phyloP scores from a whole-genome alignment of 2,888 invertebrate genomes.

The Stegophylla sp. region DNA sequence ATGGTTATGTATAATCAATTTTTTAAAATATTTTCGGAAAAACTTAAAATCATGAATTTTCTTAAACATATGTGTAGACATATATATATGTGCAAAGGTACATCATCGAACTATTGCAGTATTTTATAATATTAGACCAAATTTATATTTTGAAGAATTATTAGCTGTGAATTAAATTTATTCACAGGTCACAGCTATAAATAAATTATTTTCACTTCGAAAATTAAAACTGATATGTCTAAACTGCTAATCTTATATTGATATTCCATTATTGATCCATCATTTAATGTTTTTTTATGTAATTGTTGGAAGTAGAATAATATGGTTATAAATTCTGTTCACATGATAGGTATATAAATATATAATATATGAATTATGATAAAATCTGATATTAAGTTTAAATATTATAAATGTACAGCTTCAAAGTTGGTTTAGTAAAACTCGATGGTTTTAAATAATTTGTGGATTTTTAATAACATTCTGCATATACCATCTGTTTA shows the following conservation, averaged over 20 bases:
- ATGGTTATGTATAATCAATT: too few relatives aligned
- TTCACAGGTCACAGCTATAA: slow-evolving; percentile 17
- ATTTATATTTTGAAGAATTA: neutral
- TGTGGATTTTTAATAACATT: slow-evolving; percentile 37
- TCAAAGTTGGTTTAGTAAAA: slow-evolving; percentile 10
- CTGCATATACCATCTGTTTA: slow-evolving; percentile 47
- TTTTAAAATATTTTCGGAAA: too few relatives aligned
- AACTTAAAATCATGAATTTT: too few relatives aligned
- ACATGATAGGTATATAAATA: neutral
- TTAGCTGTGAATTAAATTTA: slow-evolving; percentile 13
- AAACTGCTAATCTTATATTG: too few relatives aligned
- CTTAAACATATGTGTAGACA: too few relatives aligned
- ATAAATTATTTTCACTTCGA: neutral
- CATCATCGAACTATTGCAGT: neutral
- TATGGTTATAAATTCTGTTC: neutral
- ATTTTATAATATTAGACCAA: neutral
- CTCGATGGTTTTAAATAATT: slow-evolving; percentile 30
- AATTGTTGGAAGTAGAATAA: too few relatives aligned
- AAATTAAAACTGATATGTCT: neutral
- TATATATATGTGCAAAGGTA: too few relatives aligned
- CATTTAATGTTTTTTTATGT: neutral
- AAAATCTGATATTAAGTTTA: neutral
- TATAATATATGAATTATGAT: too few relatives aligned
- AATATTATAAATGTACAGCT: slow-evolving; percentile 3
- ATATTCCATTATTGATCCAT: neutral